A percentile compares a stretch with the other conserved stretches of the same genome.
Conservation (phyloP, 1,140 invertebrate genomes). For the Drosophila ficusphila region DNA sequence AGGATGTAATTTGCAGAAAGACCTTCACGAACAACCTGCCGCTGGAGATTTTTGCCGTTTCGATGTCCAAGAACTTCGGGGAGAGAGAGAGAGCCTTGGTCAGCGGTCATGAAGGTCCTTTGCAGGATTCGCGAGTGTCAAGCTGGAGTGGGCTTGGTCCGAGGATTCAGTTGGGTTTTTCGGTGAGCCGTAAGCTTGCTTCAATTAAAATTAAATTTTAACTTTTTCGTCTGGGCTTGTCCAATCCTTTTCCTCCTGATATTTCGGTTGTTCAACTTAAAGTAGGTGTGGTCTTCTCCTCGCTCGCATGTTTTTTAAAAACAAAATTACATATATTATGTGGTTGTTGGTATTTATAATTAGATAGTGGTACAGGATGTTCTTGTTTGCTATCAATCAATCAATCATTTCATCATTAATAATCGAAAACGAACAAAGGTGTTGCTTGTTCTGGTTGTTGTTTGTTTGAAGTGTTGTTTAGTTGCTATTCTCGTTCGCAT, state of each 20-base stretch:
- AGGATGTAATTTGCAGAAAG: slow-evolving; percentile 1
- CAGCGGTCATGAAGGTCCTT: slow-evolving; percentile 8
- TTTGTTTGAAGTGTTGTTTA: slow-evolving; percentile 28
- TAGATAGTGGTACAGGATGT: slow-evolving; percentile 78
- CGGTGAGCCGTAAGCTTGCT: slow-evolving; percentile 44
- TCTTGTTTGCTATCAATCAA: slow-evolving; percentile 72
- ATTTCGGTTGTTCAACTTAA: slow-evolving; percentile 68
- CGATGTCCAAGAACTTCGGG: slow-evolving; percentile 39
- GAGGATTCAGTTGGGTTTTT: slow-evolving; percentile 1
- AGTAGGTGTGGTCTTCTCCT: slow-evolving; percentile 50
- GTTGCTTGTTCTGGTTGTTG: slow-evolving; percentile 66
- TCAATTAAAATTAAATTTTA: slow-evolving; percentile 70
- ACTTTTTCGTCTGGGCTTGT: slow-evolving; percentile 29
- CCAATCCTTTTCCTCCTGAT: slow-evolving; percentile 29
- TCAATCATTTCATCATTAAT: slow-evolving; percentile 76
- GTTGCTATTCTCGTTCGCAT: slow-evolving; percentile 46
- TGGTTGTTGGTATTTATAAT: slow-evolving; percentile 73
- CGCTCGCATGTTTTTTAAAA: slow-evolving; percentile 82
- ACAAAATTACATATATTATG: slow-evolving; percentile 83
- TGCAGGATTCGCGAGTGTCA: neutral
- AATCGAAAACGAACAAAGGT: slow-evolving; percentile 78
- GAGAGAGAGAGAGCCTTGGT: slow-evolving; percentile 65
- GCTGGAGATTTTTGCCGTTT: slow-evolving; percentile 24
- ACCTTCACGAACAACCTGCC: slow-evolving; percentile 35
- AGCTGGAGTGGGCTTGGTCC: neutral